Base-by-base conservation (phyloP, 2,888 invertebrate species). In the Protodeltote pygarga region DNA sequence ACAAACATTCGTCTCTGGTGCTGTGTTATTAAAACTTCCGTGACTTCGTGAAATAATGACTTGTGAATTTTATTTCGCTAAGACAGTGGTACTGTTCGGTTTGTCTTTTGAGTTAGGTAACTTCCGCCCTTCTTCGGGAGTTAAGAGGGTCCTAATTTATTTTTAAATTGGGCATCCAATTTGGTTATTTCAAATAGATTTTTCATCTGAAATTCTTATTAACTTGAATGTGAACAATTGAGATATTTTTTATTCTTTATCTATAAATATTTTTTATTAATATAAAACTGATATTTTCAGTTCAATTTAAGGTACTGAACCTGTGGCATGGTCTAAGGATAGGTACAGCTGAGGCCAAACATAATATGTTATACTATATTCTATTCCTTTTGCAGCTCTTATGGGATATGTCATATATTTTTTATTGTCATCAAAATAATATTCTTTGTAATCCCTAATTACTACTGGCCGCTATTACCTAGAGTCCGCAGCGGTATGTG, bases 1-100 rank as follows among this genome's bases (percentile, higher is more conserved):
- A 59, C 71, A 65, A 68, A 68, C 71, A 75, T 80, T 74, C 67
- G 61, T 75, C 65, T 62, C 54, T 33, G 47, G 55, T 63, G 54
- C 57, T 54, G 68, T 64, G 72, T 75, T 74, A 75, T 75, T 73
- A 77, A 75, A 75, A 81, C 72, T 71, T 79, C 74, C 39, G 35
- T 40, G 50, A 52, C 64, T 74, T 79, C 70, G 53, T 53, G 40
- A 73, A 75, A 73, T 71, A 73, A 75, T 68, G 68, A 73, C 72
- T 79, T 65, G 34, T 31, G 39, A 72, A 71, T 77, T 75, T 73
- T 67, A 71, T 68, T 75, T 61, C 29, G 44, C 37, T 53, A 58
- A 52, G 52, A 52, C 67, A 50, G 48, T 42, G 23, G 57, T 60
- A 53, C 60, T 52, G 20, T 27, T 17, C 16, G 57, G 9, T 35